Base-by-base conservation (phyloP, 2,797 vertebrate species). In the Enteromius viviparus region DNA sequence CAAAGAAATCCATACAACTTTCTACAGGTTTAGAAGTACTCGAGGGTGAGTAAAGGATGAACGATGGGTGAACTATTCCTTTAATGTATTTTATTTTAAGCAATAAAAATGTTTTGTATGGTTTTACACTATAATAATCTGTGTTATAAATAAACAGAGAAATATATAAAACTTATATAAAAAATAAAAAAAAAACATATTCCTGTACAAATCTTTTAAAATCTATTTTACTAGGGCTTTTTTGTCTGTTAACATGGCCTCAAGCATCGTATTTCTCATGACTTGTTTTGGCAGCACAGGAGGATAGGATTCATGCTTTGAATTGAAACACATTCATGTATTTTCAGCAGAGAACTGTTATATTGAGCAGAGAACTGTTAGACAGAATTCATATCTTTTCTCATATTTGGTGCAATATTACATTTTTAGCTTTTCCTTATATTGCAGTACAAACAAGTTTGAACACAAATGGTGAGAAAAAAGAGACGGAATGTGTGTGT, bases 381-480 rank as follows among this genome's bases (percentile, higher is more conserved):
- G 60, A 47, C 23, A 47, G 32, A 40, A 29, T 81, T 64, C 7
- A 68, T 76, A 70, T 79, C 1, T 76, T 83, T 58, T 66, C 23
- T 71, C 55, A 60, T 71, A 60, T 82, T 76, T 85, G 47, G 53
- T 55, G 58, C 34, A n/a, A 87, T 81, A 60, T 79, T 49, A 65
- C 23, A n/a, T 65, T 80, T 85, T 79, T 23, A 69, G 65, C 66
- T 23, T 53, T 78, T 45, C 81, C 47, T 40, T 78, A 12, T 60
- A 58, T 66, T 65, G 58, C 26, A 60, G 68, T 83, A 58, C 76
- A 86, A 85, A 82, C 26, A 53, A 47, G 34, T 76, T 53, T 51
- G 60, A 69, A 76, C 34, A 78, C 26, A 51, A 42, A 65, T 42
- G 34, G 65, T 26, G n/a, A 32, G 47, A 76, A 47, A 72, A 32